Evolutionary conservation across 1,140 invertebrate genomes (phyloP).

Genomic region (Meloidogyne hapla): DNA sequence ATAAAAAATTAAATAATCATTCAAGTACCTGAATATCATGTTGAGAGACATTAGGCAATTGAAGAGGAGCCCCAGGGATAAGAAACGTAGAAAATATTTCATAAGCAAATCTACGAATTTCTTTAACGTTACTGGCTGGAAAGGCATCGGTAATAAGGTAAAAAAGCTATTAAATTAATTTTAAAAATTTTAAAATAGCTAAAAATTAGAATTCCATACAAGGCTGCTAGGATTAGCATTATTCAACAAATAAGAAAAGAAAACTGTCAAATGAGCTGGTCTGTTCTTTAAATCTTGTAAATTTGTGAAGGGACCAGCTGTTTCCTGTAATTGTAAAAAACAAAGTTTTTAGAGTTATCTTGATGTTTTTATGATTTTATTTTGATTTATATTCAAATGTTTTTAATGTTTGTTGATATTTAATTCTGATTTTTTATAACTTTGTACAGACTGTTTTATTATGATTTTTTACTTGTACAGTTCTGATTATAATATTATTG

Average conservation of each 20-base stretch:
- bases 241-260: slow-evolving; percentile 41
- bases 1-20: background rate
- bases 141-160: slow-evolving; percentile 82
- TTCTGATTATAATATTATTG: too few species aligned
- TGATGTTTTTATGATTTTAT: background rate
- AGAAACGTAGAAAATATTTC: slow-evolving; percentile 95
- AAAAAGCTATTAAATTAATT: slow-evolving; percentile 72
- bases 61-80: slow-evolving; percentile 74
- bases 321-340: slow-evolving; percentile 26
- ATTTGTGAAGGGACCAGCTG: slow-evolving; percentile 37
- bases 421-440: background rate
- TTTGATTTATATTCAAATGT: slow-evolving; percentile 17
- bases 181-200: background rate
- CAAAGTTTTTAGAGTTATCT: background rate
- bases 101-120: slow-evolving; percentile 92
- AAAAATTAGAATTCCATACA: slow-evolving; percentile 12
- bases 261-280: slow-evolving; percentile 40
- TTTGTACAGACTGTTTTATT: slow-evolving; percentile 7
- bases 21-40: slow-evolving; percentile 28
- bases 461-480: background rate
- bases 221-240: slow-evolving; percentile 43
- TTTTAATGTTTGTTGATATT: background rate
- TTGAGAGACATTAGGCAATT: slow-evolving; percentile 44
- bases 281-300: slow-evolving; percentile 35
- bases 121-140: slow-evolving; percentile 75